phyloP scores from a whole-genome alignment of 1,140 invertebrate species.

The Manduca sexta region DNA sequence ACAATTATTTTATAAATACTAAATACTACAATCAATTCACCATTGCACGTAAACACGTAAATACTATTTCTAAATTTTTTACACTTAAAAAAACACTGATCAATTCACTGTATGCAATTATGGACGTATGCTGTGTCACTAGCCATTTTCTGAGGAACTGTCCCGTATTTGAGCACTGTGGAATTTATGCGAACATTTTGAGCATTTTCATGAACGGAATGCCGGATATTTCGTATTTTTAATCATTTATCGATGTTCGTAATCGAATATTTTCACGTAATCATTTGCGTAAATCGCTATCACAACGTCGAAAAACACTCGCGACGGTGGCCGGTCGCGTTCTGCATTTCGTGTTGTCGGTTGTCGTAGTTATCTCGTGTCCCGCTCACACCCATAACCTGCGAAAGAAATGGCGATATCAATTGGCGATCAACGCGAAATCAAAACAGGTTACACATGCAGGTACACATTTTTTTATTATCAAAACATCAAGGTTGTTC shows the following conservation, averaged over 20 bases:
- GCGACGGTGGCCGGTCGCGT: slow-evolving; percentile 18
- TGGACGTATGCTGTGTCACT: slow-evolving; percentile 50
- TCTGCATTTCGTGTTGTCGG: slow-evolving; percentile 25
- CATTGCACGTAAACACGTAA: slow-evolving; percentile 3
- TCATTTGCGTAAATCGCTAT: slow-evolving; percentile 6
- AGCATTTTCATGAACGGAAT: slow-evolving; percentile 46
- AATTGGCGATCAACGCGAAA: too few relatives aligned
- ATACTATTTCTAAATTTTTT: not conserved
- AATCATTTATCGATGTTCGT: too few relatives aligned
- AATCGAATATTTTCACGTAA: slow-evolving; percentile 1
- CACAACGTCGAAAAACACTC: slow-evolving; percentile 14
- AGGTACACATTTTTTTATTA: slow-evolving; percentile 14
- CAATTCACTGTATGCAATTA: slow-evolving; percentile 41
- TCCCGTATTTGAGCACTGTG: slow-evolving; percentile 25
- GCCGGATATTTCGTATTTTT: slow-evolving; percentile 1
- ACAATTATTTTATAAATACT: slow-evolving; percentile 11
- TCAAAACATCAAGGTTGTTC: slow-evolving; percentile 27
- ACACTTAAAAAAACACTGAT: slow-evolving; percentile 21
- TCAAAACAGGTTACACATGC: too few relatives aligned
- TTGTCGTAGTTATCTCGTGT: slow-evolving; percentile 10
- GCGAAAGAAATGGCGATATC: slow-evolving; percentile 39
- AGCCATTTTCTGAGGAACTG: slow-evolving; percentile 57
- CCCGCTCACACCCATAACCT: slow-evolving; percentile 31
- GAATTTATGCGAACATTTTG: slow-evolving; percentile 25
- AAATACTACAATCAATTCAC: slow-evolving; percentile 5